Conservation (phyloP, 2,888 invertebrate species). For the Pandemis heparana region DNA sequence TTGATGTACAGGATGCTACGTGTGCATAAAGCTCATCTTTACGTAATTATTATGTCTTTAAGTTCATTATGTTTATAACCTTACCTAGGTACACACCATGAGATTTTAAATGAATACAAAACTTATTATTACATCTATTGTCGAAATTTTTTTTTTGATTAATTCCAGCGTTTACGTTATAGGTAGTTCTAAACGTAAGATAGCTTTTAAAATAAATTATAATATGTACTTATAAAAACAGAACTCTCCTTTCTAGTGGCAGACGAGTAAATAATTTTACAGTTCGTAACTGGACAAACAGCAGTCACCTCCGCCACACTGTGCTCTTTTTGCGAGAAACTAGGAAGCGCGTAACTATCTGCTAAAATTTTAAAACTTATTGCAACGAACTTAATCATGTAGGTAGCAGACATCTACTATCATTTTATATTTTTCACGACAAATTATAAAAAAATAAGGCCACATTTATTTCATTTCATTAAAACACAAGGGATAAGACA, state of each 20-base stretch:
- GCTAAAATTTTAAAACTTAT: not conserved
- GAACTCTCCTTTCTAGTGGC: not conserved
- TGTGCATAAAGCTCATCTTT: not conserved
- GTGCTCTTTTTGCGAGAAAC: not conserved
- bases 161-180: too few relatives aligned
- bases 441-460: too few relatives aligned
- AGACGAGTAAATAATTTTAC: not conserved
- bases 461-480: too few relatives aligned
- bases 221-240: not conserved
- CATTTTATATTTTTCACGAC: too few relatives aligned
- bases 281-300: not conserved
- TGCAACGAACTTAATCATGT: not conserved
- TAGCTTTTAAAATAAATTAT: not conserved
- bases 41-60: not conserved
- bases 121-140: too few relatives aligned
- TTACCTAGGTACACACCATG: not conserved
- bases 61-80: not conserved
- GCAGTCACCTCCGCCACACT: not conserved
- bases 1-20: conserved; percentile 50
- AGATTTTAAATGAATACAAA: not conserved
- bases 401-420: not conserved
- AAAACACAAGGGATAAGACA: too few relatives aligned
- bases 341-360: not conserved
- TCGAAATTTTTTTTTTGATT: too few relatives aligned
- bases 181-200: too few relatives aligned